phyloP scores from a whole-genome alignment of 30 jellyfish, hydroid and myxozoan genomes.

The Cassiopea xamachana region DNA sequence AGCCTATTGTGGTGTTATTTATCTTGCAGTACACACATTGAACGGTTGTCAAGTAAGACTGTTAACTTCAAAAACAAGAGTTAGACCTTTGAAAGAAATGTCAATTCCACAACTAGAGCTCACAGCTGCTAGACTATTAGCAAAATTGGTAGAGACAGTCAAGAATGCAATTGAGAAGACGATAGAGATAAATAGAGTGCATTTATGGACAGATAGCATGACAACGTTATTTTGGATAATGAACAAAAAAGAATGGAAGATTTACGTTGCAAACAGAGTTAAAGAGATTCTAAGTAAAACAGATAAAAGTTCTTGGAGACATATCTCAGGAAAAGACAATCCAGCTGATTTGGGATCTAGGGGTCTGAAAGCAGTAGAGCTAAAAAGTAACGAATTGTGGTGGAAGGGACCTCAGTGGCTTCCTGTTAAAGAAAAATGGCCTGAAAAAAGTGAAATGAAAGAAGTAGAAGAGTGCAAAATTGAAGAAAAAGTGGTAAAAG shows the following conservation, averaged over 20 bases:
- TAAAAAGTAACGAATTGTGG: slow-evolving; percentile 31
- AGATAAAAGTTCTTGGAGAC: slow-evolving; percentile 2
- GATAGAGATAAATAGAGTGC: not conserved
- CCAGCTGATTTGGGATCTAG: slow-evolving; percentile 71
- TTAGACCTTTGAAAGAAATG: slow-evolving; percentile 29
- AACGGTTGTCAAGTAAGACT: not conserved
- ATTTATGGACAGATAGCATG: slow-evolving; percentile 56
- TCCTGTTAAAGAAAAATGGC: not conserved
- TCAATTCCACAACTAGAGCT: slow-evolving; percentile 41
- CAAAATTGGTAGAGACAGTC: slow-evolving; percentile 23
- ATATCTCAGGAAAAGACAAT: slow-evolving; percentile 34
- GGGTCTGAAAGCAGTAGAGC: slow-evolving; percentile 31
- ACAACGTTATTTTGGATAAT: slow-evolving; percentile 39
- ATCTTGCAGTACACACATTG: not conserved
- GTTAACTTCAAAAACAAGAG: slow-evolving; percentile 32
- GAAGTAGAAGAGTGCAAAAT: not conserved
- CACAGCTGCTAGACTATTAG: slow-evolving; percentile 24
- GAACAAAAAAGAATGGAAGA: slow-evolving; percentile 39
- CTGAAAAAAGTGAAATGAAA: not conserved
- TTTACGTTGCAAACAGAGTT: slow-evolving; percentile 36
- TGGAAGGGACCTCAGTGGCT: slow-evolving; percentile 62
- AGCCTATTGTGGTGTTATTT: slow-evolving; percentile 29
- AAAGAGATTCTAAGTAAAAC: slow-evolving; percentile 37
- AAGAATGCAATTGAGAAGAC: not conserved
- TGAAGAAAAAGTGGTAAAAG: not conserved